phyloP scores from a whole-genome alignment of 1,140 invertebrate genomes.

The Drosophila truncata region DNA sequence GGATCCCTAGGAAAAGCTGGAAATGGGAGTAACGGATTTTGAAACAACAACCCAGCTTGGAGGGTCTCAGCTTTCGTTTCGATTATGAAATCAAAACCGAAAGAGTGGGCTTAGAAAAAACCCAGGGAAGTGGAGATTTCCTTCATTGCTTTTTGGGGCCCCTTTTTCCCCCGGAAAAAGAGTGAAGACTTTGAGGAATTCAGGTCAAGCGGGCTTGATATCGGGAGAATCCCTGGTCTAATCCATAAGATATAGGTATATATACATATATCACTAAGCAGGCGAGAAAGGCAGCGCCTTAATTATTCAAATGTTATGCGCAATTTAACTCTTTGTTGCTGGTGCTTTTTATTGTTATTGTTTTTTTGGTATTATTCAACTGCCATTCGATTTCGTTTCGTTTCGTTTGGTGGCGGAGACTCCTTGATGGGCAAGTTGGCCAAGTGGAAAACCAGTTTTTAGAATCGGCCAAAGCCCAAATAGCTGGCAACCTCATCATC shows the following conservation, averaged over 20 bases:
- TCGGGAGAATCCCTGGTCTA: constrained; percentile 36
- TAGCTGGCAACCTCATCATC: constrained; percentile 33
- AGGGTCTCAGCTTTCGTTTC: constrained; percentile 44
- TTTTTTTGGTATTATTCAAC: constrained; percentile 52
- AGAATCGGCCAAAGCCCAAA: constrained; percentile 63
- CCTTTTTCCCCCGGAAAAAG: constrained; percentile 30
- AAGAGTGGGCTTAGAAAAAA: constrained; percentile 21
- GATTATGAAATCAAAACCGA: constrained; percentile 49
- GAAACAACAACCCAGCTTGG: constrained; percentile 22
- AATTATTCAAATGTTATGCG: constrained; percentile 68
- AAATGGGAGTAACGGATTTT: constrained; percentile 50
- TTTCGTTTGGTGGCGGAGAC: constrained; percentile 42
- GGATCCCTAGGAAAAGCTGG: constrained; percentile 40
- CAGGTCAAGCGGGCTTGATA: constrained; percentile 53
- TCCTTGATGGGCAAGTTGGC: constrained; percentile 80
- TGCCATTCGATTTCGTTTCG: constrained; percentile 72
- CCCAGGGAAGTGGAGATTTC: constrained; percentile 22
- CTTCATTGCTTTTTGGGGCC: constrained; percentile 15
- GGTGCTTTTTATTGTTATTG: constrained; percentile 27
- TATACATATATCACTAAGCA: constrained; percentile 32
- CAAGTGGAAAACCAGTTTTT: constrained; percentile 75
- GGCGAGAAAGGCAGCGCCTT: constrained; percentile 36
- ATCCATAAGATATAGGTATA: constrained; percentile 20
- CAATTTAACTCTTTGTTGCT: constrained; percentile 48
- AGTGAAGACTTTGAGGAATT: constrained; percentile 40